Evolutionary conservation across 1,140 invertebrate genomes (phyloP), one percentile per base, ranked within the genome.

Genomic region (Dendroctonus valens): DNA sequence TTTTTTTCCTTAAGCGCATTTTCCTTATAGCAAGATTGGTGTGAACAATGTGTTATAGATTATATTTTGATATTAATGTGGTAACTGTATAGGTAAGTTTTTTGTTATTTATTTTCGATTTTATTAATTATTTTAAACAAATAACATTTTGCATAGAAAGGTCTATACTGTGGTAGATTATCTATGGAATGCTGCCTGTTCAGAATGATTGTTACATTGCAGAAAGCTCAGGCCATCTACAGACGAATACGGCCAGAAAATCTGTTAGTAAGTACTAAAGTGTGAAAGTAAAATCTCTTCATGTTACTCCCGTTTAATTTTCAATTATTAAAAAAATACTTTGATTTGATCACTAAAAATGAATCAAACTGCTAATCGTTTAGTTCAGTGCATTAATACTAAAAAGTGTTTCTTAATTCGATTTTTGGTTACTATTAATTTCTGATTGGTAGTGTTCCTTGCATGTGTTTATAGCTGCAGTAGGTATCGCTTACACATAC

Each of bases 151-250:
- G 60, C 59, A 58, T 69, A 68, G 42, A 59, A 26, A 50, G 40
- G 62, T 55, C 51, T 52, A 42, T 63, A 52, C 39, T 65, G 59
- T 70, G 67, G 67, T 74, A 74, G 73, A 70, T 64, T 75, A 72
- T 76, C 72, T 74, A 72, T 75, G 74, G 75, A 75, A 76, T 76
- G 75, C 70, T 76, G 75, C 74, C 74, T 76, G 75, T 71, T 75
- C 72, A 71, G 74, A 73, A 74, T 75, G 72, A 73, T 74, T 75
- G 73, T 76, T 68, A 64, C 41, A 64, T 73, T 75, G 66, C 73
- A 75, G 74, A 74, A 69, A 52, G 71, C 58, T 72, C 72, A 59
- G 42, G 46, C 46, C 62, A 59, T 46, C 62, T 65, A 63, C 65
- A 69, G 55, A 53, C 64, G 72, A 71, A 65, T 67, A 63, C 46